Conservation (phyloP, 2,113 vertebrate species). For the Bos indicus region DNA sequence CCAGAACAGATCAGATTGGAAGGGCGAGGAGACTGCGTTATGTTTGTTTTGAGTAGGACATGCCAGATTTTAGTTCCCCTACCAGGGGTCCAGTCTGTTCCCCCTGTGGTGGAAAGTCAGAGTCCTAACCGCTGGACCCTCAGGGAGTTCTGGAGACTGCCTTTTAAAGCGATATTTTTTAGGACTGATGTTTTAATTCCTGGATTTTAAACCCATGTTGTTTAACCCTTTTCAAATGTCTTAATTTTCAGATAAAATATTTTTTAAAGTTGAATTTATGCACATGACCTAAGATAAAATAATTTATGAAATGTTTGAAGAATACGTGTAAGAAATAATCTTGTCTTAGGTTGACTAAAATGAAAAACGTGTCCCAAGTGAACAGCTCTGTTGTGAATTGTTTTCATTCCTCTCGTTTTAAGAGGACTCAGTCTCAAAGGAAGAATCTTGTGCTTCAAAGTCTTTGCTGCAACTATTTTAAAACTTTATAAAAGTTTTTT, state of each 20-base stretch:
- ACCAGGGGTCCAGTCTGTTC: background rate
- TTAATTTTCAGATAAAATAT: background rate
- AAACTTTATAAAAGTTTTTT: background rate
- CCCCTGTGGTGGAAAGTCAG: background rate
- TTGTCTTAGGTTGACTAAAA: background rate
- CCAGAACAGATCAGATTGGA: background rate
- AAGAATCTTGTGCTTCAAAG: background rate
- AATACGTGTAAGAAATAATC: background rate
- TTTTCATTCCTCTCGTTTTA: background rate
- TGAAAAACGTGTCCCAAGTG: background rate
- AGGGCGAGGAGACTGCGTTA: too few relatives aligned
- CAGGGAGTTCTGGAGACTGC: background rate
- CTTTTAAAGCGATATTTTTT: background rate
- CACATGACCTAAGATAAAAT: background rate
- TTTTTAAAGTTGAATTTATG: background rate
- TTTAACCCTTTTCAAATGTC: background rate
- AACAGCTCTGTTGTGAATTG: background rate
- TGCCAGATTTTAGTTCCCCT: background rate
- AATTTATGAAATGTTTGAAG: background rate
- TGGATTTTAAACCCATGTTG: background rate
- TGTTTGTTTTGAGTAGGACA: background rate
- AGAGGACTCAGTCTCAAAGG: background rate
- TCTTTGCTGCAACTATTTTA: background rate
- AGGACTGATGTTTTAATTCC: background rate
- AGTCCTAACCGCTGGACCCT: background rate